Evolutionary conservation across 2,797 vertebrate genomes (phyloP), one percentile per base, ranked within the genome.

Genomic region (Hoplostethus atlanticus): DNA sequence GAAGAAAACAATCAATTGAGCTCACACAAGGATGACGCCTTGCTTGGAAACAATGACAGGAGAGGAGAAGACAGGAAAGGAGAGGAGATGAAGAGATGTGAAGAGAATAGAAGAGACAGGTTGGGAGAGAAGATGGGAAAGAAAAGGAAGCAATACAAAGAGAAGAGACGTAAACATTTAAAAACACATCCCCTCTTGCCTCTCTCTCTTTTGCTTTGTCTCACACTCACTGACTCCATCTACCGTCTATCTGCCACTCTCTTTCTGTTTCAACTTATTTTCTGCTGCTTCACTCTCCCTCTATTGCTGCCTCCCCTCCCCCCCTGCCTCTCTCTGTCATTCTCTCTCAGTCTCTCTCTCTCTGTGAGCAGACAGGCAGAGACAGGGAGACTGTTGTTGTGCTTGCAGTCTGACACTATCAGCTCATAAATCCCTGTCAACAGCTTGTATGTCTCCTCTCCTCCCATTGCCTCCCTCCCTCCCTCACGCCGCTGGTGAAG

Each of bases 391-490:
- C 89, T 80, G 80, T 87, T 87, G 73, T 93, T 84, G 89, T 89
- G 89, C 85, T 82, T 68, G 58, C 86, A 87, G 79, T 90, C 90
- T 91, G 89, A 91, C 86, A 84, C 93, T 94, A 94, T 94, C 91
- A 31, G 90, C 80, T 87, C 86, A 90, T 83, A 94, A 92, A 95
- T 96, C 92, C 94, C 85, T 84, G 84, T 92, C 92, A 95, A 93
- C 85, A 91, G 83, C 93, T 91, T 93, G 93, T 91, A 92, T 79
- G 63, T 89, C 92, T 93, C 85, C 85, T 83, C 90, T 84, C 85
- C 87, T 74, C 38, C 80, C 75, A 84, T 76, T 68, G 77, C 81
- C 73, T 75, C 63, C 68, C 87, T 71, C 69, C 48, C 58, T 48
- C 31, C 53, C 71, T 57, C 79, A 66, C 82, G 66, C 48, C 76